Percentiles rank a stretch among this genome's conserved stretches.
Evolutionary conservation across 2,113 vertebrate genomes (phyloP).

Genomic region (Callopanchax toddi): DNA sequence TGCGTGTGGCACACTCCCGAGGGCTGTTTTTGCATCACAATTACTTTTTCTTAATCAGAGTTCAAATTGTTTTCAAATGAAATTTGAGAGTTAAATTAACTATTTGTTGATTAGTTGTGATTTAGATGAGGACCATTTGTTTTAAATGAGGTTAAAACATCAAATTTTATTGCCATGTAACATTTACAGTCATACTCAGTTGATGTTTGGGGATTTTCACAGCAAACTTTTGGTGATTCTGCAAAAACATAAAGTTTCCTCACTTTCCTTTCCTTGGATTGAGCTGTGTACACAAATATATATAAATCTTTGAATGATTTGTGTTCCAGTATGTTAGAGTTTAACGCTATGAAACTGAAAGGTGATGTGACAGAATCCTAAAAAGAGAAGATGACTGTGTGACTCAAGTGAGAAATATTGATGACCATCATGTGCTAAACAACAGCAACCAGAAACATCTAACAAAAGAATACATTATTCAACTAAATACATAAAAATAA

Average conservation of each 20-base stretch:
- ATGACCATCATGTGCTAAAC: too few species aligned
- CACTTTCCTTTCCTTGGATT: conserved; percentile 8
- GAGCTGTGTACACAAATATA: neutral
- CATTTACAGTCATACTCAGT: conserved; percentile 1
- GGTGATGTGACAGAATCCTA: too few species aligned
- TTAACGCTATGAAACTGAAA: too few species aligned
- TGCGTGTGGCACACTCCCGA: neutral
- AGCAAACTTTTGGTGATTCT: conserved; percentile 33
- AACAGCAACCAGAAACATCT: too few species aligned
- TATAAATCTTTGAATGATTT: too few species aligned
- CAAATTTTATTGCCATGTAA: conserved; percentile 6
- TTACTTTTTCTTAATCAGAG: neutral
- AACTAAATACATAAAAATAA: too few species aligned
- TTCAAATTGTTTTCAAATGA: neutral
- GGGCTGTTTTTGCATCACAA: neutral
- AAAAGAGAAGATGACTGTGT: too few species aligned
- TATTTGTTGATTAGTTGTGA: conserved; percentile 2
- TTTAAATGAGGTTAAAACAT: conserved; percentile 2
- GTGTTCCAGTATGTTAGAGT: too few species aligned
- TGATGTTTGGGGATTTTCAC: conserved; percentile 46
- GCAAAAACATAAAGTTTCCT: neutral
- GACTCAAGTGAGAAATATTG: too few species aligned
- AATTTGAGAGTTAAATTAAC: neutral
- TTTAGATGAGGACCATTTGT: neutral
- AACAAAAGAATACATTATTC: too few species aligned